Evolutionary conservation across 2,888 invertebrate genomes (phyloP).

Genomic region (Pristionchus maxplancki): DNA sequence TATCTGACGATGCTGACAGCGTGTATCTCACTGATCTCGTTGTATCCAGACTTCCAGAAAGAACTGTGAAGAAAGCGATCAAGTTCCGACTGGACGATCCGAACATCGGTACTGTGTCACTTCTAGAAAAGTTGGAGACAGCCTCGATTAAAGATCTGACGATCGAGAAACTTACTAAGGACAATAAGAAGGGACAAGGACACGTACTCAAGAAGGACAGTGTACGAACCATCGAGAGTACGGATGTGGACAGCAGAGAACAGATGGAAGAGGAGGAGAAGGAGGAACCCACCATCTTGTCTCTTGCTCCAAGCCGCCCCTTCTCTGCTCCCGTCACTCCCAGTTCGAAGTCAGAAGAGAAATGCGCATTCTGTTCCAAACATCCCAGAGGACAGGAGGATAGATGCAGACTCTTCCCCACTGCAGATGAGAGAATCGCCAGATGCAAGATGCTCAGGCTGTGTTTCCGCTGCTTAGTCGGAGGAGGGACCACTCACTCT

Average conservation of each 20-base stretch:
- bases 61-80: not conserved
- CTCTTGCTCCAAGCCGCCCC: not conserved
- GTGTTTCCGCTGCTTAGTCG: not conserved
- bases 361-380: not conserved
- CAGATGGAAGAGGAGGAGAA: not conserved
- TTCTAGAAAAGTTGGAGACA: not conserved
- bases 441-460: not conserved
- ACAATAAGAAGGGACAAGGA: not conserved
- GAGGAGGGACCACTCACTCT: not conserved
- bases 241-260: not conserved
- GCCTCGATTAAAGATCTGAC: not conserved
- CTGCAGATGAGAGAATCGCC: not conserved
- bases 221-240: not conserved
- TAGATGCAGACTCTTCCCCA: not conserved
- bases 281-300: not conserved
- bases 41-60: not conserved
- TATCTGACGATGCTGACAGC: not conserved
- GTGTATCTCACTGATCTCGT: not conserved
- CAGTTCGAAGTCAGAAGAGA: not conserved
- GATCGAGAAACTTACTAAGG: not conserved
- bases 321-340: no score
- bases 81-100: not conserved
- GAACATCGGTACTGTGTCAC: not conserved
- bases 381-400: not conserved
- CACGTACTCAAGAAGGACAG: not conserved